phyloP scores from a whole-genome alignment of 30 jellyfish, hydroid and myxozoan species.

The Cassiopea andromeda region DNA sequence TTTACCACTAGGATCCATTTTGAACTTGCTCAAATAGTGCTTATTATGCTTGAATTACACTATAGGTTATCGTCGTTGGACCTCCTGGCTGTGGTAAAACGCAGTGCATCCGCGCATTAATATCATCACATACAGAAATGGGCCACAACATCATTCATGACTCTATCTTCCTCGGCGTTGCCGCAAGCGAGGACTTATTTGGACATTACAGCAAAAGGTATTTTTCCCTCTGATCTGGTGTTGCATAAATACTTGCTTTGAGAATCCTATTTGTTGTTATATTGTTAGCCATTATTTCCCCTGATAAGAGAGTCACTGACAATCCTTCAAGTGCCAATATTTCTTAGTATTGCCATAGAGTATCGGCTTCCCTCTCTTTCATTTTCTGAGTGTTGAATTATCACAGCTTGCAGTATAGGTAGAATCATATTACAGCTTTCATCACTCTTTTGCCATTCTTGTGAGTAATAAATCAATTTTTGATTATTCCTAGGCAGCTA shows the following conservation, averaged over 20 bases:
- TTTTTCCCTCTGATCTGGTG: not conserved
- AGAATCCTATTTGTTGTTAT: not conserved
- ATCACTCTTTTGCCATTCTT: too few species aligned
- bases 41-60: not conserved
- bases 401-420: too few species aligned
- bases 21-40: too few species aligned
- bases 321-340: too few species aligned
- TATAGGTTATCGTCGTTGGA: constrained; percentile 71
- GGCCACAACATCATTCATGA: constrained; percentile 59
- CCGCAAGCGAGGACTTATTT: constrained; percentile 52
- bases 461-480: too few species aligned
- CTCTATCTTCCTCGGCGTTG: constrained; percentile 47
- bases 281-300: not conserved
- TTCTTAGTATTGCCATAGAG: too few species aligned
- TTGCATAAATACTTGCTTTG: not conserved
- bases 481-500: too few species aligned
- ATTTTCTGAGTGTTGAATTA: too few species aligned
- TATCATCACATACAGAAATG: constrained; percentile 66
- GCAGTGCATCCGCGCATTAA: constrained; percentile 56
- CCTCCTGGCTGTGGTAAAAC: constrained; percentile 75
- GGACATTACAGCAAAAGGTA: constrained; percentile 25
- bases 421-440: too few species aligned
- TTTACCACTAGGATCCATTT: too few species aligned
- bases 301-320: too few species aligned
- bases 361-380: too few species aligned